Percentiles rank a stretch among this genome's conserved stretches.
Conservation (phyloP, 2,113 vertebrate species). For the Nipponia nippon region DNA sequence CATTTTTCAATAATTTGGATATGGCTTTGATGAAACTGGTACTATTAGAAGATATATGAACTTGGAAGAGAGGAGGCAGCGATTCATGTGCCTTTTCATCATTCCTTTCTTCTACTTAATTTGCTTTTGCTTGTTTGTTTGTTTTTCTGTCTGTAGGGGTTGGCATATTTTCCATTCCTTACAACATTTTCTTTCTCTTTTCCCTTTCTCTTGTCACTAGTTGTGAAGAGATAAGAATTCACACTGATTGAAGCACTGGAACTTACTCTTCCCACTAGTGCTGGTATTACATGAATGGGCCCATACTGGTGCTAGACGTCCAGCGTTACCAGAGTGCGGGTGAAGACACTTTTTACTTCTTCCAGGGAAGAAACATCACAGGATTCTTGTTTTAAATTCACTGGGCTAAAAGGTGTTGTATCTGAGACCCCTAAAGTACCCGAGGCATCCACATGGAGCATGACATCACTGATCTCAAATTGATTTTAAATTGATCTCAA, state of each 20-base stretch:
- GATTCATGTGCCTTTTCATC: neutral
- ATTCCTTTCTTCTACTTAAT: neutral
- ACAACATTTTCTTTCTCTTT: neutral
- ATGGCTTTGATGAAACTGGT: neutral
- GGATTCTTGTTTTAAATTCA: neutral
- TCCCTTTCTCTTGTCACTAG: neutral
- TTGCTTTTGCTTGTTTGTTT: neutral
- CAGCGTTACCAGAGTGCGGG: neutral
- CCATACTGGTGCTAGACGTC: neutral
- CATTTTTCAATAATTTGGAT: neutral
- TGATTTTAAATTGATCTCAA: neutral
- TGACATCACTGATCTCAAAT: neutral
- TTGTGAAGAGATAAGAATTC: neutral
- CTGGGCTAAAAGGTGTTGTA: neutral
- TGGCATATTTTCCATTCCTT: neutral
- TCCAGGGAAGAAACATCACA: fast-evolving
- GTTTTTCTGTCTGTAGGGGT: neutral
- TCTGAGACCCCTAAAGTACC: neutral
- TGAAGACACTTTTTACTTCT: neutral
- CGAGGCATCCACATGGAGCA: neutral
- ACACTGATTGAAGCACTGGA: neutral
- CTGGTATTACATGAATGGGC: neutral
- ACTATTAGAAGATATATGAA: neutral
- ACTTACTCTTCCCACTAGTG: neutral
- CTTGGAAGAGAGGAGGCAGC: neutral